Base-by-base conservation (phyloP, 2,797 vertebrate species). In the Anas bernieri region DNA sequence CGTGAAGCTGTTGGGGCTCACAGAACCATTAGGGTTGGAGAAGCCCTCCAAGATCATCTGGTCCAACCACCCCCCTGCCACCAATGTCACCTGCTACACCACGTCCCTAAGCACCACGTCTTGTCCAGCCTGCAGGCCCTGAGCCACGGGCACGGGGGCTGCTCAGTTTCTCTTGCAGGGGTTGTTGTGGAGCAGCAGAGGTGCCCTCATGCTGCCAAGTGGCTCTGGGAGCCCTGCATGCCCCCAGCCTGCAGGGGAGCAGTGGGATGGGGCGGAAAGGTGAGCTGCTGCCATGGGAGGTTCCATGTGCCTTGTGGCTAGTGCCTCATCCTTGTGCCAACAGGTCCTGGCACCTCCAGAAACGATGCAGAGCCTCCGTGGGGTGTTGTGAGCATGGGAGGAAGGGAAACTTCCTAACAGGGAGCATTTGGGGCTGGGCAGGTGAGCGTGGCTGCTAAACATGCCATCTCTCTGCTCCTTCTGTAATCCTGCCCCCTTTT, bases 101-200 rank as follows among this genome's bases (percentile, higher is more conserved):
- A 7, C 23, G 0, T 48, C 46, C 46, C 46, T 23, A 25, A 7
- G 22, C 46, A 48, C 46, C 46, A 48, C 12, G 7, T 48, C 46
- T 48, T 25, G 22, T 48, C 22, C 67, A 68, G 74, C 81, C 48
- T 17, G 14, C 7, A 61, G 62, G 55, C 64, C 3, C 70, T 58
- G 63, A 84, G 18, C 7, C 31, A 20, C n/a, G 11, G 62, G 46
- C 0, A 0, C 45, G 7, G 17, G 41, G 26, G 30, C 66, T 1
- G 4, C 18, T 2, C 23, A 5, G 66, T 12, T 79, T 54, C n/a
- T 54, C 4, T 26, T 30, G 70, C 59, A 26, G 59, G 55, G 70
- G 20, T 31, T 41, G 43, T 8, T 25, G 1, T 2, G 25, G 31
- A 45, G 37, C 72, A 54, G 26, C 39, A 33, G 54, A 31, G 25